Evolutionary conservation across 2,113 vertebrate genomes (phyloP).

Genomic region (Halcyon senegalensis): DNA sequence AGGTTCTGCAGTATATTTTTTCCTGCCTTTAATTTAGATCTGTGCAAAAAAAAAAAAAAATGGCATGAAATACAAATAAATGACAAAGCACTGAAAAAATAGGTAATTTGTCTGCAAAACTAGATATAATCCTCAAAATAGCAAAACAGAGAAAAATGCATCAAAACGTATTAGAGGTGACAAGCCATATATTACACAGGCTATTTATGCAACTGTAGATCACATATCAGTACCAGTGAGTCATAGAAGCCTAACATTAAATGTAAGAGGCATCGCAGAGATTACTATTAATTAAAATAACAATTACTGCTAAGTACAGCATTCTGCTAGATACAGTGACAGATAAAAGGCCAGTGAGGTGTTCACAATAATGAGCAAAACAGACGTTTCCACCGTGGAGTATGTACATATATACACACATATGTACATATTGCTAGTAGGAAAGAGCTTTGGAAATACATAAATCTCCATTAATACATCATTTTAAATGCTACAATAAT

Average conservation of each 20-base stretch:
- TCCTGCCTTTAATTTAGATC: conserved; percentile 30
- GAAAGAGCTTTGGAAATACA: background rate
- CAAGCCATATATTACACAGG: conserved; percentile 18
- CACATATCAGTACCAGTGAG: conserved; percentile 3
- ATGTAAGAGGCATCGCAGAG: background rate
- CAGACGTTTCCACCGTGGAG: background rate
- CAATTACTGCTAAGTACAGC: background rate
- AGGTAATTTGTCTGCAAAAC: conserved; percentile 51
- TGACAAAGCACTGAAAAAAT: conserved; percentile 34
- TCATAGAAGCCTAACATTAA: conserved; percentile 19
- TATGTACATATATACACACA: background rate
- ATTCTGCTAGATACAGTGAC: background rate
- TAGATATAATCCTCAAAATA: conserved; percentile 44
- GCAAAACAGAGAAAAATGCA: conserved; percentile 56
- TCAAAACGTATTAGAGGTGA: conserved; percentile 34
- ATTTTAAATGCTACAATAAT: background rate
- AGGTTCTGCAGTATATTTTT: conserved; percentile 7
- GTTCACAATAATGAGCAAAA: background rate
- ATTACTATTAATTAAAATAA: conserved; percentile 29
- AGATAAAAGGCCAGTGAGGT: background rate
- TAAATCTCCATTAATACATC: background rate
- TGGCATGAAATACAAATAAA: conserved; percentile 47
- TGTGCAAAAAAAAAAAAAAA: background rate
- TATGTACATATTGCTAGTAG: background rate
- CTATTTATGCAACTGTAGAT: conserved; percentile 30